Base-by-base conservation (phyloP, 2,888 invertebrate genomes). In the Thymelicus lineola region DNA sequence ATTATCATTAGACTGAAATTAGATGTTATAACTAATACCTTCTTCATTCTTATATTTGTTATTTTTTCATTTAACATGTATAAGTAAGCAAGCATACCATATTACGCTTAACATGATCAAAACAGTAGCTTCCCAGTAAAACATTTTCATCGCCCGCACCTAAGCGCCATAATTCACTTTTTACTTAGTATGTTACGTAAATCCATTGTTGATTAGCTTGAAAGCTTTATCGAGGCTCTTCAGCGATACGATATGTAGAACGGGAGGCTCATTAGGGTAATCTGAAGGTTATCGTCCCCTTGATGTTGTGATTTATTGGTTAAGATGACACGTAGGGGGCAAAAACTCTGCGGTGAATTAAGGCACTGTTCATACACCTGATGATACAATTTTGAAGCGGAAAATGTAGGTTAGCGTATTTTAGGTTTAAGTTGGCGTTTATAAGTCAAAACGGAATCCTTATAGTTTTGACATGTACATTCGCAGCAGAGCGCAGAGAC, bases 291-390 rank as follows among this genome's bases (percentile, higher is more conserved):
- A 68, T 68, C 68, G 68, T 62, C 20, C 68, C 53, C 62, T 64
- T 64, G 57, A 48, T 68, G 61, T 68, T 68, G 68, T 68, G 68
- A 68, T 68, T 68, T 68, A 68, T 68, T 62, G 68, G 62, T 57
- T 62, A 62, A 68, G 67, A 62, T 62, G 68, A 68, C 68, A 68
- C 57, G 68, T 53, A 57, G 42, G 45, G 62, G 50, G 61, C 62
- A 68, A 68, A 68, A 68, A 68, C 17, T 48, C 36, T 57, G 46
- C 55, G 62, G 42, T 46, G 58, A 62, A 65, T 65, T 57, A 65
- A 58, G 46, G 65, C 14, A 15, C 57, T 57, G 48, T 50, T 50
- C 15, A 50, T 15, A 7, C 15, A 15, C 42, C 42, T 42, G 42
- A 42, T 42, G 42, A 12, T 12, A 42, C 2, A 12, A 42, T 42